Percentiles rank a stretch among this genome's conserved stretches.
Conservation (phyloP, 2,797 vertebrate species). For the Leptatherina wallacei region DNA sequence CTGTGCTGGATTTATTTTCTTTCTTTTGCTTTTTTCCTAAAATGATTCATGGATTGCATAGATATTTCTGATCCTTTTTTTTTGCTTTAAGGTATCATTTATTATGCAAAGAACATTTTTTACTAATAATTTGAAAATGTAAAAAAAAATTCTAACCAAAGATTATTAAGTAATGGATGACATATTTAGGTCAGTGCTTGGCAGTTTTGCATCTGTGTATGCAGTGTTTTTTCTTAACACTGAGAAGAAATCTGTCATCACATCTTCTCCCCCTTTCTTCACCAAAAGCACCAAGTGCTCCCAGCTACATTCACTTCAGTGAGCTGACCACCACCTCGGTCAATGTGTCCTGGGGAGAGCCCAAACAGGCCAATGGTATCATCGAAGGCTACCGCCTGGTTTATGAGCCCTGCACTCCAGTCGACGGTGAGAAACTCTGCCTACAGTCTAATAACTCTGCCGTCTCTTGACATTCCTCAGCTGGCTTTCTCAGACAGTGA, state of each 20-base stretch:
- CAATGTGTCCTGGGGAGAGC: slow-evolving; percentile 97
- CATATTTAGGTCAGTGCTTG: background rate
- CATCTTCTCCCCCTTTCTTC: background rate
- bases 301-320: slow-evolving; percentile 92
- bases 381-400: slow-evolving; percentile 94
- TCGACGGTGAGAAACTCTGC: slow-evolving; percentile 90
- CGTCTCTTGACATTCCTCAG: slow-evolving; percentile 63
- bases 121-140: background rate
- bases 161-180: background rate
- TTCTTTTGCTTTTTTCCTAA: background rate
- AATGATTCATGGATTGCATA: background rate
- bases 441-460: slow-evolving; percentile 50
- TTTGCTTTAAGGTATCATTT: background rate
- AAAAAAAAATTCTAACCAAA: background rate
- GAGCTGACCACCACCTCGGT: slow-evolving; percentile 97
- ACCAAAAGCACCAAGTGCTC: slow-evolving; percentile 90
- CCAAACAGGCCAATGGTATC: slow-evolving; percentile 92
- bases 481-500: slow-evolving; percentile 59
- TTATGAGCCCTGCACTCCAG: slow-evolving; percentile 94
- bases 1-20: background rate
- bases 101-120: background rate
- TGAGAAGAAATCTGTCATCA: slow-evolving; percentile 20
- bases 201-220: background rate
- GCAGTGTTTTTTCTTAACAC: background rate
- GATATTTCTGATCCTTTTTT: background rate